Percentiles rank a stretch among this genome's conserved stretches.
Conservation (phyloP, 1,140 invertebrate species). For the Atta texana region DNA sequence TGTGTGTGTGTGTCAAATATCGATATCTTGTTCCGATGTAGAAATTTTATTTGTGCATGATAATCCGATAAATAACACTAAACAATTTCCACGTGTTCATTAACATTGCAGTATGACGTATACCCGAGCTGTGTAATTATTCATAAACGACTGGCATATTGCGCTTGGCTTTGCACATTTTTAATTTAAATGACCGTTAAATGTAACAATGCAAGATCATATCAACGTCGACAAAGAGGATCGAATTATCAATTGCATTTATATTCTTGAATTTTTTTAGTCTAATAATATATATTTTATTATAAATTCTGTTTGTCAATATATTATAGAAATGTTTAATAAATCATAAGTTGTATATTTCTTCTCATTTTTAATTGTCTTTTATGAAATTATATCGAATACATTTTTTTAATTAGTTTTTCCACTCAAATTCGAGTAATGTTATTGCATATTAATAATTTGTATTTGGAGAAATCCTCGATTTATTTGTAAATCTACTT, state of each 20-base stretch:
- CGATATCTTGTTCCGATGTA: background rate
- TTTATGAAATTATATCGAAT: background rate
- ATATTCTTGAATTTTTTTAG: background rate
- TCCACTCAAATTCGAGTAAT: background rate
- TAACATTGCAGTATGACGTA: constrained; percentile 20
- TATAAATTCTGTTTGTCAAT: constrained; percentile 6
- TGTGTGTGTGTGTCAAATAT: background rate
- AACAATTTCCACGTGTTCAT: constrained; percentile 28
- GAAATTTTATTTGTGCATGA: constrained; percentile 17
- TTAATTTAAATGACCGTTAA: constrained; percentile 27
- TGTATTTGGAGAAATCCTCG: background rate
- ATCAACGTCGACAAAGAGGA: background rate
- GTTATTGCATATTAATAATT: constrained; percentile 9
- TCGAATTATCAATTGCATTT: background rate
- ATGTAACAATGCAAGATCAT: background rate
- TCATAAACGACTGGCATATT: constrained; percentile 17
- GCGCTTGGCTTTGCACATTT: background rate
- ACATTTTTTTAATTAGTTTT: background rate
- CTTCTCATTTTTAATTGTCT: background rate
- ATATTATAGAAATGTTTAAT: background rate
- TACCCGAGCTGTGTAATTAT: constrained; percentile 30
- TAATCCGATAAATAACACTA: constrained; percentile 20
- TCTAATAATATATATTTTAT: background rate
- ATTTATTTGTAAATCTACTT: background rate
- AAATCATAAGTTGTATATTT: background rate